Percentiles rank a stretch among this genome's conserved stretches.
Evolutionary conservation across 2,113 vertebrate genomes (phyloP).

Genomic region (Gasterosteus nipponicus): DNA sequence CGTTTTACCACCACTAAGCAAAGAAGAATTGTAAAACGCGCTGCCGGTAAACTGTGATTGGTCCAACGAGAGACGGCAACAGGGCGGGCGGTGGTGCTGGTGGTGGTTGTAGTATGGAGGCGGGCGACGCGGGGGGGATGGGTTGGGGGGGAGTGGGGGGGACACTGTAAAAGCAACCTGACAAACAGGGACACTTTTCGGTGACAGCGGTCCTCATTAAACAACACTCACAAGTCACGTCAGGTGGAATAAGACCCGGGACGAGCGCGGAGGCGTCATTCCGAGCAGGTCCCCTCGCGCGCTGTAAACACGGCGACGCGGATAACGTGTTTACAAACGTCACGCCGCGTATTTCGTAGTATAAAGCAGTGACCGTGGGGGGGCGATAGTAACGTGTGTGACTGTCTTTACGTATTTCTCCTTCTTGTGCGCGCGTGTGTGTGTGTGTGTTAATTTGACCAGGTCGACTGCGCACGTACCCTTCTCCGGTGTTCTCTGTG

Average conservation of each 20-base stretch:
- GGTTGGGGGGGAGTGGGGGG: no score
- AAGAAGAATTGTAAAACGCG: not conserved
- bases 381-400: not conserved
- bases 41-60: not conserved
- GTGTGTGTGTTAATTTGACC: not conserved
- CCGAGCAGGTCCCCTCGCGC: conserved; percentile 15
- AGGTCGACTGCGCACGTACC: conserved; percentile 61
- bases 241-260: not conserved
- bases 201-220: conserved; percentile 16
- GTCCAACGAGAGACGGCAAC: not conserved
- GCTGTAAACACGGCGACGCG: conserved; percentile 63
- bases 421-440: no score
- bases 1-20: fast-evolving
- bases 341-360: not conserved
- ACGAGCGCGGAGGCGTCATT: not conserved
- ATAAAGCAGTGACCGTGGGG: not conserved
- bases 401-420: not conserved
- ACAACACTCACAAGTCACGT: not conserved
- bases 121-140: not conserved
- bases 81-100: not conserved
- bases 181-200: conserved; percentile 36
- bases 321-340: conserved; percentile 38
- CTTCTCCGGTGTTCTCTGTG: conserved; percentile 65
- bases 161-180: conserved; percentile 62
- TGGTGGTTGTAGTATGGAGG: not conserved